A percentile compares a stretch with the other conserved stretches of the same genome.
These are phyloP conservation scores for Mesodorylaimus sp. DNA, from an alignment of 2,888 invertebrate genomes.

Conservation along the genomic window DNA sequence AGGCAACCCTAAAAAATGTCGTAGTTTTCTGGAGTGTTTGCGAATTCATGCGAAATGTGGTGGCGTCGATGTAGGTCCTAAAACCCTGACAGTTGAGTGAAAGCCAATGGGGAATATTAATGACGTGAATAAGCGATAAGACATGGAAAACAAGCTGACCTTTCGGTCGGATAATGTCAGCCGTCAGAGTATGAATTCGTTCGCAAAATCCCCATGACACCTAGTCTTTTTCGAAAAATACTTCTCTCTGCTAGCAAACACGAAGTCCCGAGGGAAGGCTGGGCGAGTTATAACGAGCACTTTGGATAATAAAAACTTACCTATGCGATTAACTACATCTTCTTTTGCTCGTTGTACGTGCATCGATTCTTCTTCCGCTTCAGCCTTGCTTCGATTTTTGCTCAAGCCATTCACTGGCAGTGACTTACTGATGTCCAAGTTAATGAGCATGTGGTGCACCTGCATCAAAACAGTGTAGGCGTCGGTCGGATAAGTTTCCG, in stretches of 20 bases:
- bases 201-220: not conserved
- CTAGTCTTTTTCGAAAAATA: too few relatives aligned
- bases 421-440: constrained; percentile 23
- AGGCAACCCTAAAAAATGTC: constrained; percentile 28
- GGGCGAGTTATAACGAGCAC: too few relatives aligned
- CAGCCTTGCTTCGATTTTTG: not conserved
- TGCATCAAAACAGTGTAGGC: too few relatives aligned
- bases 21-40: too few relatives aligned
- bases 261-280: too few relatives aligned
- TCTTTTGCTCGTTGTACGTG: not conserved
- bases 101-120: not conserved
- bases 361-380: too few relatives aligned
- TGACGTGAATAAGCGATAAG: not conserved
- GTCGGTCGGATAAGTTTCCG: too few relatives aligned
- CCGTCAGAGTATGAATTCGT: not conserved
- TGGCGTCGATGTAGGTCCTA: too few relatives aligned
- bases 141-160: not conserved
- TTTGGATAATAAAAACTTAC: too few relatives aligned
- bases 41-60: too few relatives aligned
- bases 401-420: not conserved
- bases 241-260: too few relatives aligned
- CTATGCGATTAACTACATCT: not conserved
- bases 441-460: constrained; percentile 29
- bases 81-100: too few relatives aligned
- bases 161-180: not conserved